Conservation (phyloP, 1,140 invertebrate genomes). For the Phortica variegata region DNA sequence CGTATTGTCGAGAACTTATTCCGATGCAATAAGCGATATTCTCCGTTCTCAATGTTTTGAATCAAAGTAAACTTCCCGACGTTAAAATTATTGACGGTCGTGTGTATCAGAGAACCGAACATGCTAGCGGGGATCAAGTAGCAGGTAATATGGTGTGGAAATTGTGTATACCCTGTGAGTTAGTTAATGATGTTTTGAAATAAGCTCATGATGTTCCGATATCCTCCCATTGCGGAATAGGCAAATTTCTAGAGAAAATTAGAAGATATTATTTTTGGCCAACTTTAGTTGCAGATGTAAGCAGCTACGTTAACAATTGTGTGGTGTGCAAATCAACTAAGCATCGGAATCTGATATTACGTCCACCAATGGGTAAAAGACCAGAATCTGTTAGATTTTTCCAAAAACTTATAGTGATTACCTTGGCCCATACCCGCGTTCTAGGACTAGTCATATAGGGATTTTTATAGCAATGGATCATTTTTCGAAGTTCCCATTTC, state of each 20-base stretch:
- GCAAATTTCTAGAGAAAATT: background rate
- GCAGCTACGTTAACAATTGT: background rate
- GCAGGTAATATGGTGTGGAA: background rate
- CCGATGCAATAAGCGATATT: background rate
- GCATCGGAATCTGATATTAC: too few species aligned
- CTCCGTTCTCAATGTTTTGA: background rate
- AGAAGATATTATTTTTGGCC: constrained; percentile 6
- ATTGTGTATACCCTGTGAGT: background rate
- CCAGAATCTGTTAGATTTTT: background rate
- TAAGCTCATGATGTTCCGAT: constrained; percentile 1
- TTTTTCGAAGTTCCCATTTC: too few species aligned
- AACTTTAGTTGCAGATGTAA: background rate
- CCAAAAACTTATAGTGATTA: background rate
- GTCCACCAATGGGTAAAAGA: background rate
- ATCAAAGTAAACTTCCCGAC: too few species aligned
- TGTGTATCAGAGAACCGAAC: background rate
- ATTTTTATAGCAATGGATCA: too few species aligned
- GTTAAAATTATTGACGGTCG: too few species aligned
- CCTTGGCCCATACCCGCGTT: background rate
- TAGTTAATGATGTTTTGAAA: background rate
- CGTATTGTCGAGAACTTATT: constrained; percentile 2
- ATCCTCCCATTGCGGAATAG: background rate
- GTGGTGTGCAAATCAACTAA: constrained; percentile 5
- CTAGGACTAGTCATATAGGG: too few species aligned
- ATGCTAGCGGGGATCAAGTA: background rate